Evolutionary conservation across 2,113 vertebrate genomes (phyloP).

Genomic region (human (Homo sapiens)): DNA sequence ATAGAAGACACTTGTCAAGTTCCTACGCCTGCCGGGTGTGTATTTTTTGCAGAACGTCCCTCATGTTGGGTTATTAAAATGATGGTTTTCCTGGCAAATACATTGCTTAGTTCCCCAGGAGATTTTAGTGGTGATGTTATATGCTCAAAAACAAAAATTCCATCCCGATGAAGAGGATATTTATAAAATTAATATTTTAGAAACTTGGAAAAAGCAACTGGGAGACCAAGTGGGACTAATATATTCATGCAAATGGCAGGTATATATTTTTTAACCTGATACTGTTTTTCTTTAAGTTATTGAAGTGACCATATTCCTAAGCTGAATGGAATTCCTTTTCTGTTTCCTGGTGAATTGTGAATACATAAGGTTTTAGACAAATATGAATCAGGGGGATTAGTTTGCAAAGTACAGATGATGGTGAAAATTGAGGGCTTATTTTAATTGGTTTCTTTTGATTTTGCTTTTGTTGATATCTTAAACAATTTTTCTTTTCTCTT

Average conservation of each 20-base stretch:
- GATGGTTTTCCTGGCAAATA: neutral
- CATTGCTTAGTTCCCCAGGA: neutral
- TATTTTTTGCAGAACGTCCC: neutral
- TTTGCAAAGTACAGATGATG: neutral
- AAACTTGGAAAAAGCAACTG: slow-evolving; percentile 25
- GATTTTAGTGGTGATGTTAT: neutral
- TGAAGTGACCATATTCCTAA: neutral
- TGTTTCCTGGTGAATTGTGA: slow-evolving; percentile 36
- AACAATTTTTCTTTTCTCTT: neutral
- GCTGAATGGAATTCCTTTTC: slow-evolving; percentile 48
- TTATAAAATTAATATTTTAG: slow-evolving; percentile 59
- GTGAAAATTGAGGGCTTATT: neutral
- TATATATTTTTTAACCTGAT: slow-evolving; percentile 35
- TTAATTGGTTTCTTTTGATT: neutral
- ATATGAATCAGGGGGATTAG: neutral
- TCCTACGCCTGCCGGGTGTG: neutral
- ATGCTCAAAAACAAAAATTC: slow-evolving; percentile 48
- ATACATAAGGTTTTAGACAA: neutral
- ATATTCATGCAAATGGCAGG: neutral
- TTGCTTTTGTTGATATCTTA: neutral
- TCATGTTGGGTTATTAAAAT: slow-evolving; percentile 27
- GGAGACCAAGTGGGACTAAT: slow-evolving; percentile 47
- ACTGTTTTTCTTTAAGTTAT: slow-evolving; percentile 14
- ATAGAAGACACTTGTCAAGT: neutral
- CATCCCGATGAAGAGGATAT: slow-evolving; percentile 42